A percentile compares a stretch with the other conserved stretches of the same genome.
These are phyloP conservation scores for Tiphia femorata DNA, from an alignment of 2,888 invertebrate genomes.

Conservation along the genomic window DNA sequence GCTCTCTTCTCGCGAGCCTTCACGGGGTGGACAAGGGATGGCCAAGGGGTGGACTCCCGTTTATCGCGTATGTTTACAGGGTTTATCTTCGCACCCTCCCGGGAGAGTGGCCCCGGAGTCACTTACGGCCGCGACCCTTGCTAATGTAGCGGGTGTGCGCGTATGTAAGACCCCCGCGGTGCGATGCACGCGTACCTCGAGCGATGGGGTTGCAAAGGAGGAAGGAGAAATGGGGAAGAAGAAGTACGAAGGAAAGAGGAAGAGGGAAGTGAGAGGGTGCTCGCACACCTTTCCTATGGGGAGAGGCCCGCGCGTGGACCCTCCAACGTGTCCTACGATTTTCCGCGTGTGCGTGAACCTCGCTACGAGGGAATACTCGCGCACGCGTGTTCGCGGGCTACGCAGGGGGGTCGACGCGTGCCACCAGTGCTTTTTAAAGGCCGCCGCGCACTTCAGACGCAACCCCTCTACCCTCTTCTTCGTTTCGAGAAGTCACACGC, in stretches of 20 bases:
- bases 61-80: conserved; percentile 56
- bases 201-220: too few relatives aligned
- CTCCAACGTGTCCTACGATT: too few relatives aligned
- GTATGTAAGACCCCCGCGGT: conserved; percentile 1
- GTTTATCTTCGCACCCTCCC: conserved; percentile 51
- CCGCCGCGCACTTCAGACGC: conserved; percentile 36
- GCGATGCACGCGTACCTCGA: not conserved
- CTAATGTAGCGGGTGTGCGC: conserved; percentile 16
- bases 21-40: conserved; percentile 4
- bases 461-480: conserved; percentile 13
- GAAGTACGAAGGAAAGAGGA: conserved; percentile 10
- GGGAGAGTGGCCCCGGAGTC: conserved; percentile 33
- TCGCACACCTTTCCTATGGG: too few relatives aligned
- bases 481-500: conserved; percentile 43
- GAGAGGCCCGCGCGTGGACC: too few relatives aligned
- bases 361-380: too few relatives aligned
- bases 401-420: conserved; percentile 36
- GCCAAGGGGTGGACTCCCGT: conserved; percentile 30
- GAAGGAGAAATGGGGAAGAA: not conserved
- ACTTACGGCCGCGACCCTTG: conserved; percentile 39
- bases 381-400: conserved; percentile 4
- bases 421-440: conserved; percentile 35
- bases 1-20: conserved; percentile 13
- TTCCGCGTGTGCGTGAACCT: too few relatives aligned
- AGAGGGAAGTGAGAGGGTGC: conserved; percentile 14